Evolutionary conservation across 2,888 invertebrate species (phyloP), one percentile per base, ranked within the genome.

Genomic region (Macaria notata): DNA sequence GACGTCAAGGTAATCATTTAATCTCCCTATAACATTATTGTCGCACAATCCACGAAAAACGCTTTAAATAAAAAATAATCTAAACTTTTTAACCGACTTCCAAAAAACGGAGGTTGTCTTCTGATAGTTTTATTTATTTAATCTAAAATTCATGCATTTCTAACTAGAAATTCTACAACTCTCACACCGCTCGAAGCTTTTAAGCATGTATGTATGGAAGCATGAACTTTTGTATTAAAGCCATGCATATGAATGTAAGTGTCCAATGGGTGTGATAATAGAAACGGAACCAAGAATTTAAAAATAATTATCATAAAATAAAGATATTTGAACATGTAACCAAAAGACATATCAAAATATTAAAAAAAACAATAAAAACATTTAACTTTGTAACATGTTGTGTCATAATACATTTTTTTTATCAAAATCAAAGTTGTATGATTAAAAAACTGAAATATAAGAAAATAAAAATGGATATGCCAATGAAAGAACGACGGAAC

Each of bases 141-240:
- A 30, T 50, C 42, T 53, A 52, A 7, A 46, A n/a, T 9, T 49
- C 65, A 65, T 67, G 66, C 65, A 54, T 33, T 54, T n/a, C 31
- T 49, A 45, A 54, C 33, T 49, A 39, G 9, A 55, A 9, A 49
- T 48, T 43, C 7, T 33, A 19, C 19, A 44, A 7, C 57, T 33
- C 53, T 31, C 43, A 70, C 65, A 75, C 67, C 66, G 73, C 76
- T 62, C 60, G 39, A 80, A 79, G 83, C 82, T 65, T 65, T 19
- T 67, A 83, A 81, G 83, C 83, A 72, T 73, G 69, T 59, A 68
- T 62, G 59, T 69, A 72, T 73, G 71, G 19, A 73, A 71, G 66
- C 68, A 72, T 72, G 65, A 68, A 69, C 60, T 67, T 59, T 49
- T 31, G 31, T 9, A 59, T 19, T 19, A 69, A 59, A 72, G 65